A percentile compares a stretch with the other conserved stretches of the same genome.
Conservation (phyloP, 2,888 invertebrate species). For the Anoncus sp. region DNA sequence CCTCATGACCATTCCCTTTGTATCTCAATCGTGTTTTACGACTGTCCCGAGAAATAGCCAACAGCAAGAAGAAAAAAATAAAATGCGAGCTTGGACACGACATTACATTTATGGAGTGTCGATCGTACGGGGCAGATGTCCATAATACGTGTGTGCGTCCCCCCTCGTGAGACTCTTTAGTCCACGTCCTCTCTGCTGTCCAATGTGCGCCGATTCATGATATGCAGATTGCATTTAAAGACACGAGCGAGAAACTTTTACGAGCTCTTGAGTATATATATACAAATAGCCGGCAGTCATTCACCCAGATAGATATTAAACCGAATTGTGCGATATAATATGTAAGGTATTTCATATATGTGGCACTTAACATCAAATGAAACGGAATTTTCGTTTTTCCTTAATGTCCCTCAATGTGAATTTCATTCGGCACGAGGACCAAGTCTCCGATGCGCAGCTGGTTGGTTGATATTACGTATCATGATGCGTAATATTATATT, state of each 20-base stretch:
- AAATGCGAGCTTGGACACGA: conserved; percentile 48
- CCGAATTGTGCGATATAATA: conserved; percentile 2
- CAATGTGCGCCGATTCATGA: conserved; percentile 25
- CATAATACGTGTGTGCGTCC: conserved; percentile 46
- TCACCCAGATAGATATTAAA: conserved; percentile 58
- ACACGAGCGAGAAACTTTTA: conserved; percentile 39
- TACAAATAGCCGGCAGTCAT: conserved; percentile 55
- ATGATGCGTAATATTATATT: too few species aligned
- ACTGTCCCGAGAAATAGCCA: conserved; percentile 50
- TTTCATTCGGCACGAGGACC: too few species aligned
- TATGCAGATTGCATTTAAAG: conserved; percentile 33
- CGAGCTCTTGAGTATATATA: conserved; percentile 13
- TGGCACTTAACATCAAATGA: conserved; percentile 1
- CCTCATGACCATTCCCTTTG: conserved; percentile 56
- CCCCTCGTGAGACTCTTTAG: conserved; percentile 18
- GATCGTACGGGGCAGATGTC: conserved; percentile 61
- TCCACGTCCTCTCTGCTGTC: conserved; percentile 11
- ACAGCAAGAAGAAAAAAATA: conserved; percentile 40
- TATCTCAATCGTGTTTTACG: conserved; percentile 59
- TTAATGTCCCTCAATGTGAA: too few species aligned
- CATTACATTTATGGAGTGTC: conserved; percentile 58
- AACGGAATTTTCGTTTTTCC: neutral
- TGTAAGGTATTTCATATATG: neutral
- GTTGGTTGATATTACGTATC: too few species aligned
- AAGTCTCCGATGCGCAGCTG: too few species aligned